Base-by-base conservation (phyloP, 2,888 invertebrate genomes). In the Drosophila robusta region DNA sequence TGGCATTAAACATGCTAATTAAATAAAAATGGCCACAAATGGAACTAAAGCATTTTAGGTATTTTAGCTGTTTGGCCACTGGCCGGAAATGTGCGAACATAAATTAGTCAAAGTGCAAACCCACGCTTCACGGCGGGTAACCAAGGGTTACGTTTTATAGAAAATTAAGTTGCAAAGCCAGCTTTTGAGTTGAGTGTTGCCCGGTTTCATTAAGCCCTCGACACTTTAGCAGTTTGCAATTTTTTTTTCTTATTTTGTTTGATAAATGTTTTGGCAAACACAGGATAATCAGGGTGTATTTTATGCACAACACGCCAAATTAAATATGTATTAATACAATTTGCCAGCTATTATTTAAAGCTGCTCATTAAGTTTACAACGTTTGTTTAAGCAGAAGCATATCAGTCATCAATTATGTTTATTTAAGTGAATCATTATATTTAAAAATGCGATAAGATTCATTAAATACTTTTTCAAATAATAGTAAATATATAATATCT, bases 261-360 rank as follows among this genome's bases (percentile, higher is more conserved):
- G n/a, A 32, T 52, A 52, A 67, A 58, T 58, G 38, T 38, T 44
- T 47, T 32, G 22, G 18, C 18, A 24, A 11, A 24, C 41, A 32
- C 34, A 16, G 22, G 29, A 46, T 64, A 41, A 39, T 56, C 29
- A 3, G 14, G 4, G 12, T 11, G 12, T 8, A 36, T 29, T 65
- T 65, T 34, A 54, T 38, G 41, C 29, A 38, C 16, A 26, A n/a
- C 39, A 38, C 41, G 44, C 12, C 24, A 38, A 60, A 47, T 72
- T 41, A 72, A 61, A 66, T 52, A 66, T 80, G 65, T 52, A 83
- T 70, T 66, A 66, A 56, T 47, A 14, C 56, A 63, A 70, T 72
- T 65, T 58, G 24, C 51, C 41, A 49, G 41, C 57, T 62, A 61
- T 68, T 75, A 69, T 45, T 22, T 64, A 32, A 38, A 42, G 42